A percentile compares a stretch with the other conserved stretches of the same genome.
Conservation (phyloP, 2,888 invertebrate genomes). For the Sphaerophoria taeniata region DNA sequence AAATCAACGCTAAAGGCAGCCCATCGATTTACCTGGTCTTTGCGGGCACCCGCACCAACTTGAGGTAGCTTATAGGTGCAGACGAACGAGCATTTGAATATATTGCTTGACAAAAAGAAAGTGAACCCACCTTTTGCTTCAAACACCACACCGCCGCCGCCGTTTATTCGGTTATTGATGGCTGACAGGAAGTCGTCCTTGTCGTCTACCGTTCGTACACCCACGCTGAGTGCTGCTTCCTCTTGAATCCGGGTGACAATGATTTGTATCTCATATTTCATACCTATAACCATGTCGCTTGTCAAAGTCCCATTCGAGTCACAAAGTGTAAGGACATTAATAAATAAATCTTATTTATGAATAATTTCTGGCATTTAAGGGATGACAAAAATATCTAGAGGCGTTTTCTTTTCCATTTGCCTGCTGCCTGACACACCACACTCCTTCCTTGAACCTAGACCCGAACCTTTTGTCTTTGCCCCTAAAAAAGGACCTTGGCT, state of each 20-base stretch:
- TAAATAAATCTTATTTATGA: slow-evolving; percentile 59
- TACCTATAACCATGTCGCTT: slow-evolving; percentile 47
- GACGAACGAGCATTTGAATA: slow-evolving; percentile 53
- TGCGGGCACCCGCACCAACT: slow-evolving; percentile 23
- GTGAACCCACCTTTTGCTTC: slow-evolving; percentile 19
- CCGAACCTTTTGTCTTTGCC: slow-evolving; percentile 25
- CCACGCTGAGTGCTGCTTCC: neutral
- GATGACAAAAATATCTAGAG: slow-evolving; percentile 31
- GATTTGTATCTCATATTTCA: slow-evolving; percentile 57
- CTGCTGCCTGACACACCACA: neutral
- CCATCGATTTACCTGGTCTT: slow-evolving; percentile 40
- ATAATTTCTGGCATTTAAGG: slow-evolving; percentile 31
- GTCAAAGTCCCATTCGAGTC: slow-evolving; percentile 61
- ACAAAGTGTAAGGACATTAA: slow-evolving; percentile 62
- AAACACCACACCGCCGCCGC: neutral
- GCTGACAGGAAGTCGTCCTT: slow-evolving; percentile 13
- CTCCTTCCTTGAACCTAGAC: neutral
- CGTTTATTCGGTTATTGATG: slow-evolving; percentile 41
- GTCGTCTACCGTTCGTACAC: slow-evolving; percentile 15
- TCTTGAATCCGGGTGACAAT: slow-evolving; percentile 8
- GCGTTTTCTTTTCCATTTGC: slow-evolving; percentile 12
- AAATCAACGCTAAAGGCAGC: slow-evolving; percentile 47
- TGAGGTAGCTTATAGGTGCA: slow-evolving; percentile 18
- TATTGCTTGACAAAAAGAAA: slow-evolving; percentile 14
- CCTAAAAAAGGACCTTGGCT: slow-evolving; percentile 41